Base-by-base conservation (phyloP, 2,113 vertebrate genomes). In the Zingel zingel region DNA sequence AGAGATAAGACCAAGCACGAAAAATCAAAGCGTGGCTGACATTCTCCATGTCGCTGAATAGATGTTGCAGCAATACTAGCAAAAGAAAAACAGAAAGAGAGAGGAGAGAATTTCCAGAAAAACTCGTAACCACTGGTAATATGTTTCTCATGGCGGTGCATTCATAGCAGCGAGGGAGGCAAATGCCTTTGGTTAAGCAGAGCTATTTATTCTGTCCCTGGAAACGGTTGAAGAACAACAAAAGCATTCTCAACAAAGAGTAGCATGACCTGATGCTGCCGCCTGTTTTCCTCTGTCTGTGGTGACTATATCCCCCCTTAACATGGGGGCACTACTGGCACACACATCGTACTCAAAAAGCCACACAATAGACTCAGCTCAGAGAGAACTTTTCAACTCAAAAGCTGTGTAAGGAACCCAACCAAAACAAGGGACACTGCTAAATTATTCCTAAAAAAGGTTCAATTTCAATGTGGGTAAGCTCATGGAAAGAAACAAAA, bases 201-300 rank as follows among this genome's bases (percentile, higher is more conserved):
- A 70, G 81, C 83, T 94, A 91, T 95, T 95, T 94, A 89, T 89
- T 92, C 78, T 83, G 84, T 90, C 89, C 84, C 68, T 88, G 91
- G 91, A 91, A 86, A 93, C 63, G 12, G 59, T 25, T 58, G 70
- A 74, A 86, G 77, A 89, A 91, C 88, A 92, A 93, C 91, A 93
- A 93, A 93, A 87, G 89, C 82, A 16, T 86, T 90, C 81, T 80
- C 21, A 79, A 87, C 88, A 84, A 89, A 88, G 80, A 81, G 67
- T 14, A 81, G 81, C 78, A 16, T 8, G 70, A 88, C 86, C 89
- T 85, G 86, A 91, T 87, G 91, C 90, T 68, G 75, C 65, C 14
- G 82, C 77, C 80, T 77, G 61, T 81, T 88, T 80, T 63, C 50
- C 66, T 85, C 70, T 12, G 76, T 87, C 83, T 91, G 92, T 18